phyloP scores from a whole-genome alignment of 2,797 vertebrate species.

The Gymnothorax reevesii region DNA sequence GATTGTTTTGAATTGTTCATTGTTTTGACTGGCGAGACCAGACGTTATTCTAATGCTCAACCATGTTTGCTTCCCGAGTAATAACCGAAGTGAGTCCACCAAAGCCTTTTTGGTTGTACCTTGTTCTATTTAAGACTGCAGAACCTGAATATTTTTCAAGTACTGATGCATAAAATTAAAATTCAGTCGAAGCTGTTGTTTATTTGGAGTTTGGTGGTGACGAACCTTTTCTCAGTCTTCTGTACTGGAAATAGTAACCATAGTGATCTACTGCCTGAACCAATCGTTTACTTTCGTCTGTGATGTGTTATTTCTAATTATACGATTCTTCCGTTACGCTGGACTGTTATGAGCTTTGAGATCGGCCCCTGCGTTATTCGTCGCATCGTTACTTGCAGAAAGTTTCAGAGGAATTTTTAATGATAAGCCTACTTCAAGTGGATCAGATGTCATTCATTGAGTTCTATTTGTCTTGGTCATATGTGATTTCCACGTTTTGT shows the following conservation, averaged over 20 bases:
- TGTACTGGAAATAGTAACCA: background rate
- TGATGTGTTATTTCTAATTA: background rate
- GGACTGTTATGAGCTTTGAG: background rate
- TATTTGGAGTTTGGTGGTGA: background rate
- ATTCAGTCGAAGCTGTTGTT: background rate
- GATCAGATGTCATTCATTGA: background rate
- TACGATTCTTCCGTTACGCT: background rate
- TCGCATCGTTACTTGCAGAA: too few relatives aligned
- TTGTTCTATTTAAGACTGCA: background rate
- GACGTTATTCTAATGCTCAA: background rate
- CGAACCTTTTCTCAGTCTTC: background rate
- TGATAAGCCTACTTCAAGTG: too few relatives aligned
- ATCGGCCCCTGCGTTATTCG: background rate
- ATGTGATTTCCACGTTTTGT: background rate
- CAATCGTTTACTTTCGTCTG: too few relatives aligned
- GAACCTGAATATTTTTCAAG: background rate
- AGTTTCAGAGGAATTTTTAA: too few relatives aligned
- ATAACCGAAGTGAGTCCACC: too few relatives aligned
- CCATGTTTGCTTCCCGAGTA: too few relatives aligned
- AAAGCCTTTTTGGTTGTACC: too few relatives aligned
- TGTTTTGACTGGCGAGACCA: background rate
- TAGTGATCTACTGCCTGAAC: too few relatives aligned
- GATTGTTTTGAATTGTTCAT: background rate
- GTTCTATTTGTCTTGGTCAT: background rate
- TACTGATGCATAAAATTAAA: background rate